Percentiles rank a stretch among this genome's conserved stretches.
Evolutionary conservation across 2,888 invertebrate species (phyloP).

Genomic region (Axea sp.): DNA sequence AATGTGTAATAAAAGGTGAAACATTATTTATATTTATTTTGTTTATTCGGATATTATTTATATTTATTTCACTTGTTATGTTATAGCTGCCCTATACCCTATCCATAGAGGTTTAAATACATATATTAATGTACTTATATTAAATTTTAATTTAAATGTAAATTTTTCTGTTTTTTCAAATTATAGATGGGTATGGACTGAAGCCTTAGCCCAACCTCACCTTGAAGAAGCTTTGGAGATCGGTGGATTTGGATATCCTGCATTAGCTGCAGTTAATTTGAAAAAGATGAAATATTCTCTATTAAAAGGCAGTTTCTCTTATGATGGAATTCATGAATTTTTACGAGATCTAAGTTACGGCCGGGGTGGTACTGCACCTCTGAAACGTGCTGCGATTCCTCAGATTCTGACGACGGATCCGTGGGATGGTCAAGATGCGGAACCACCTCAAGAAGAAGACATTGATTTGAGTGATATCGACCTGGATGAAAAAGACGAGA

Average conservation of each 20-base stretch:
- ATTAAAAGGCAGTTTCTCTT: slow-evolving; percentile 95
- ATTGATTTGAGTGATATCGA: slow-evolving; percentile 95
- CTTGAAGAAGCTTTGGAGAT: slow-evolving; percentile 95
- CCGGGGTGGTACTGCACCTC: slow-evolving; percentile 93
- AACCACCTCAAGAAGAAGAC: slow-evolving; percentile 91
- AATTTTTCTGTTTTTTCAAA: slow-evolving; percentile 43
- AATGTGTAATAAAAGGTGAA: too few relatives aligned
- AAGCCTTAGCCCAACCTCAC: slow-evolving; percentile 91
- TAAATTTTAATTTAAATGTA: slow-evolving; percentile 9
- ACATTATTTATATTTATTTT: too few relatives aligned
- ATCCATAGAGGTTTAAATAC: too few relatives aligned
- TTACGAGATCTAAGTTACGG: slow-evolving; percentile 95
- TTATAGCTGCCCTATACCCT: too few relatives aligned
- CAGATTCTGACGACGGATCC: slow-evolving; percentile 84
- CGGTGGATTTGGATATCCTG: slow-evolving; percentile 99
- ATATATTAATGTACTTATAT: too few relatives aligned
- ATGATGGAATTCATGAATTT: slow-evolving; percentile 97
- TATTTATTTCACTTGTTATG: too few relatives aligned
- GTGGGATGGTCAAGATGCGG: slow-evolving; percentile 98
- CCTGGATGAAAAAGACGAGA: slow-evolving; percentile 88
- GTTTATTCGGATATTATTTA: too few relatives aligned
- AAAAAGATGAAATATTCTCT: slow-evolving; percentile 98
- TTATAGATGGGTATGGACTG: slow-evolving; percentile 94
- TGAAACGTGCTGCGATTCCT: slow-evolving; percentile 90
- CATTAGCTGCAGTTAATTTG: slow-evolving; percentile 97